Percentiles rank a stretch among this genome's conserved stretches.
Conservation (phyloP, 2,113 vertebrate species). For the Xyrauchen texanus region DNA sequence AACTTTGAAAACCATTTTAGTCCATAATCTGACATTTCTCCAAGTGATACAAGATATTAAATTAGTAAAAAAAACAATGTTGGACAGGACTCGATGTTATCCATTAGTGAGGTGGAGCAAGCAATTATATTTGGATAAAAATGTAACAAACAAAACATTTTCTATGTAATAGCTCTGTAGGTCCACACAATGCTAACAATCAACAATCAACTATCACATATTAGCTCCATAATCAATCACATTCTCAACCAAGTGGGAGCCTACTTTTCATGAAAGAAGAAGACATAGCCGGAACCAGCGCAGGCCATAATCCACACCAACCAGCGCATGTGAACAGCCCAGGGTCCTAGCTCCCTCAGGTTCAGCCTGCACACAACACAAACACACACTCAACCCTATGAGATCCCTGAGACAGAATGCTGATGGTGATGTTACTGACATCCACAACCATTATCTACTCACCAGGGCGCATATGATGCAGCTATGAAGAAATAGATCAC, state of each 20-base stretch:
- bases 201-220: too few species aligned
- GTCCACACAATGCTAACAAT: too few species aligned
- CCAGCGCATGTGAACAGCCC: constrained; percentile 96
- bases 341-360: constrained; percentile 90
- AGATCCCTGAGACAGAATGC: neutral
- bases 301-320: constrained; percentile 96
- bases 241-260: neutral
- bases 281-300: constrained; percentile 86
- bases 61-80: too few species aligned
- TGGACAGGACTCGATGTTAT: too few species aligned
- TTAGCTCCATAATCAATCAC: neutral
- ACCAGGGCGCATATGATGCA: constrained; percentile 92
- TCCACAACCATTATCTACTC: constrained; percentile 63
- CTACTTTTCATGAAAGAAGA: constrained; percentile 94
- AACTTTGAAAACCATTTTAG: too few species aligned
- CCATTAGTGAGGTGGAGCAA: too few species aligned
- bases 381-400: neutral
- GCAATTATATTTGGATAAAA: too few species aligned
- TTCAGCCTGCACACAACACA: constrained; percentile 81
- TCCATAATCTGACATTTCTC: too few species aligned
- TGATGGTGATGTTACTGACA: neutral
- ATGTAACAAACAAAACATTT: too few species aligned
- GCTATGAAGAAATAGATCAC: constrained; percentile 98
- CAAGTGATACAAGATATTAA: too few species aligned
- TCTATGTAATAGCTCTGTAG: too few species aligned